Evolutionary conservation across 2,888 invertebrate genomes (phyloP).

Genomic region (Cantharis flavilabris): DNA sequence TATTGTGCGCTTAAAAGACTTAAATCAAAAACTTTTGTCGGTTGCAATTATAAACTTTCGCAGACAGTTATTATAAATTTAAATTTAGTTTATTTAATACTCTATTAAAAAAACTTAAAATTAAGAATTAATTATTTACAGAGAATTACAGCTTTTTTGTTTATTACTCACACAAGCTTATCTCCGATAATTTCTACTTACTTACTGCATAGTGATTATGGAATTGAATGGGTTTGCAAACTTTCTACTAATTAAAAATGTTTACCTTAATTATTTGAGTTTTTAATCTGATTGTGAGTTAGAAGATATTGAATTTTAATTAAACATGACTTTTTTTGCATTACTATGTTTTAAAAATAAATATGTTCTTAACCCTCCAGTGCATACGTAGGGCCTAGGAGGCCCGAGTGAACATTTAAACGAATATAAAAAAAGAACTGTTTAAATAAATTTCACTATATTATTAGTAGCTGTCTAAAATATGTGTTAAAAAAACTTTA

Average conservation of each 20-base stretch:
- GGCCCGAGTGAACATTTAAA: too few relatives aligned
- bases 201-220: not conserved
- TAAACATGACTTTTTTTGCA: too few relatives aligned
- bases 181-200: not conserved
- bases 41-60: not conserved
- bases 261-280: too few relatives aligned
- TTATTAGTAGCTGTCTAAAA: too few relatives aligned
- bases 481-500: too few relatives aligned
- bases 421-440: too few relatives aligned
- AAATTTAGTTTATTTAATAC: not conserved
- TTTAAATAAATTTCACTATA: too few relatives aligned
- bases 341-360: too few relatives aligned
- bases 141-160: not conserved
- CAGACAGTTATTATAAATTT: not conserved
- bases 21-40: conserved; percentile 11
- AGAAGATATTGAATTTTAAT: too few relatives aligned
- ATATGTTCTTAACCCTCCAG: too few relatives aligned
- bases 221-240: not conserved
- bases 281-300: too few relatives aligned
- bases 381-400: too few relatives aligned
- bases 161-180: not conserved
- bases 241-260: not conserved
- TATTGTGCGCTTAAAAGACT: conserved; percentile 12
- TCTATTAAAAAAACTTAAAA: not conserved
- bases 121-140: not conserved